phyloP scores from a whole-genome alignment of 1,140 invertebrate species.

The Tenebrio molitor region DNA sequence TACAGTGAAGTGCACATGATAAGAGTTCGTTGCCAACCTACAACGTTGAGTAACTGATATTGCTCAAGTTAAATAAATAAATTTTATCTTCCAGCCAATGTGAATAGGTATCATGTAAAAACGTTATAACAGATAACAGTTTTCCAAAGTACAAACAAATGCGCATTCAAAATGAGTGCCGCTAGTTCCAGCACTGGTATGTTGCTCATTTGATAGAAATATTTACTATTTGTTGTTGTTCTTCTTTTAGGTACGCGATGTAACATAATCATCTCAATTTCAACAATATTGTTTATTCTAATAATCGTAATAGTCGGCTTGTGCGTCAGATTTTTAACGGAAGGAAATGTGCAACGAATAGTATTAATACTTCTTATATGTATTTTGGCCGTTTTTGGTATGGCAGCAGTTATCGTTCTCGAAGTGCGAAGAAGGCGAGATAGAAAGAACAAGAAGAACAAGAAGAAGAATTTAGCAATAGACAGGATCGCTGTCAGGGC shows the following conservation, averaged over 20 bases:
- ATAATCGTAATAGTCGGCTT: neutral
- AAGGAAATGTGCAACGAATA: conserved; percentile 14
- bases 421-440: conserved; percentile 9
- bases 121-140: no score
- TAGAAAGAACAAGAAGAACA: no score
- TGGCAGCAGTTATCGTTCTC: neutral
- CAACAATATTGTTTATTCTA: neutral
- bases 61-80: no score
- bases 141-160: neutral
- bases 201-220: neutral
- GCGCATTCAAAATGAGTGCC: neutral
- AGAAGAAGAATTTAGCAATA: neutral
- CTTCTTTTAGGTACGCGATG: neutral
- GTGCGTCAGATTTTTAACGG: conserved; percentile 10
- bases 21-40: no score
- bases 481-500: neutral
- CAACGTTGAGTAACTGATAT: no score
- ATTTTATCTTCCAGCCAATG: no score
- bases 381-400: neutral
- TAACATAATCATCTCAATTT: conserved; percentile 4
- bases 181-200: neutral
- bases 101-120: no score
- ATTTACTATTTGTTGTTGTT: neutral
- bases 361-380: conserved; percentile 2
- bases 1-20: no score